Percentiles rank a stretch among this genome's conserved stretches.
phyloP scores from a whole-genome alignment of 2,113 vertebrate species.

The Promerops cafer region DNA sequence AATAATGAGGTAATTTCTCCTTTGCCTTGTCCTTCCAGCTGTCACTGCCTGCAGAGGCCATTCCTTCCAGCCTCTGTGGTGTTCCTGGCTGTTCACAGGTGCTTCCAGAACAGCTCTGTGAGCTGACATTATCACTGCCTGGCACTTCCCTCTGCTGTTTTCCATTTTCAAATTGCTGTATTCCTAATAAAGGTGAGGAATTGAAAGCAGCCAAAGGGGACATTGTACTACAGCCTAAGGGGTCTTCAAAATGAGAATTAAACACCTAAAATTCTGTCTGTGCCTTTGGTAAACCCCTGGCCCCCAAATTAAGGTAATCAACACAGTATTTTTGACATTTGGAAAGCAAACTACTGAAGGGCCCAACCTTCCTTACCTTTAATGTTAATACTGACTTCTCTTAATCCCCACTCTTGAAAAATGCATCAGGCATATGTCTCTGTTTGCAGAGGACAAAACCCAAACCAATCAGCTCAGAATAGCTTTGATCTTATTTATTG shows the following conservation, averaged over 20 bases:
- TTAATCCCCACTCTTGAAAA: not conserved
- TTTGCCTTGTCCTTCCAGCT: not conserved
- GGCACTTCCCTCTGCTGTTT: not conserved
- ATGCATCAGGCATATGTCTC: not conserved
- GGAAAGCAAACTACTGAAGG: not conserved
- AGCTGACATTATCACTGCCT: not conserved
- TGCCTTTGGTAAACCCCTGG: not conserved
- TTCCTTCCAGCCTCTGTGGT: not conserved
- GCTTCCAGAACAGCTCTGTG: not conserved
- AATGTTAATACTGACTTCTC: not conserved
- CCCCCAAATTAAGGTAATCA: not conserved
- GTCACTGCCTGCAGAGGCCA: not conserved
- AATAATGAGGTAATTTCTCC: conserved; percentile 7
- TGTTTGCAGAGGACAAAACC: conserved; percentile 21
- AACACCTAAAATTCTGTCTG: not conserved
- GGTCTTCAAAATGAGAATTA: not conserved
- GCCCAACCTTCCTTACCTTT: not conserved
- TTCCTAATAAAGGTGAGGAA: not conserved
- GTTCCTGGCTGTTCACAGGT: not conserved
- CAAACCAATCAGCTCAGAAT: not conserved
- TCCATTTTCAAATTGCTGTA: not conserved
- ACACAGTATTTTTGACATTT: not conserved
- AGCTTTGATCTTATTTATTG: conserved; percentile 44
- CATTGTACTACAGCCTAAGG: not conserved
- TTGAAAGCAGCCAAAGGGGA: not conserved